Evolutionary conservation across 2,888 invertebrate genomes (phyloP), one percentile per base, ranked within the genome.

Genomic region (Erannis defoliaria): DNA sequence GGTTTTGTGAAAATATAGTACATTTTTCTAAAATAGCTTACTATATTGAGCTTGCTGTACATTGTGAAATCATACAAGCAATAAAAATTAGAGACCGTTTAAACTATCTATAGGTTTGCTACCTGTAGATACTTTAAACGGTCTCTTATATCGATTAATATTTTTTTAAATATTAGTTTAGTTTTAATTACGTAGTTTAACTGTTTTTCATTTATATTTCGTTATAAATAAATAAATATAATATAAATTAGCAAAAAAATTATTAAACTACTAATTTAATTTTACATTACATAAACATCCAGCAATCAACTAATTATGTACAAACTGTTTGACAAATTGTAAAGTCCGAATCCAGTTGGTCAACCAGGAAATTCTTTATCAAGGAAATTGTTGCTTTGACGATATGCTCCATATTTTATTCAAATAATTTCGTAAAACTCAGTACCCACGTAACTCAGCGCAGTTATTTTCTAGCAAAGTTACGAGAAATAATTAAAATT

Each of bases 341-440:
- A 12, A 33, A 40, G 40, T 31, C 1, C 10, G 43, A 43, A 26
- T 23, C 14, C 23, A 43, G 23, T 43, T 23, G 23, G 45, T 31
- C 5, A 54, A 55, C 16, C 62, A 62, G 66, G 64, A 63, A 64
- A 38, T 55, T 59, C 48, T 46, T 54, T 46, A 23, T 43, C 45
- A 26, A 66, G 59, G 51, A 62, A 67, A 57, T 66, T 59, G 50
- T 55, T 31, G 55, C 62, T 53, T 63, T 57, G 51, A 23, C 60
- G 40, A 63, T 56, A 50, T 48, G 60, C 56, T 56, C 58, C 37
- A 59, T 65, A 70, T 66, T 53, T 65, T 65, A 66, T 70, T 62
- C 45, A 59, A 62, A 64, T 51, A 42, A 58, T 62, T 67, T 55
- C 64, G 58, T 65, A 61, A 64, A 62, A 26, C 46, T 37, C 38